A percentile compares a stretch with the other conserved stretches of the same genome.
These are phyloP conservation scores for Lagocephalus sceleratus DNA, from an alignment of 2,797 vertebrate genomes.

Conservation along the genomic window DNA sequence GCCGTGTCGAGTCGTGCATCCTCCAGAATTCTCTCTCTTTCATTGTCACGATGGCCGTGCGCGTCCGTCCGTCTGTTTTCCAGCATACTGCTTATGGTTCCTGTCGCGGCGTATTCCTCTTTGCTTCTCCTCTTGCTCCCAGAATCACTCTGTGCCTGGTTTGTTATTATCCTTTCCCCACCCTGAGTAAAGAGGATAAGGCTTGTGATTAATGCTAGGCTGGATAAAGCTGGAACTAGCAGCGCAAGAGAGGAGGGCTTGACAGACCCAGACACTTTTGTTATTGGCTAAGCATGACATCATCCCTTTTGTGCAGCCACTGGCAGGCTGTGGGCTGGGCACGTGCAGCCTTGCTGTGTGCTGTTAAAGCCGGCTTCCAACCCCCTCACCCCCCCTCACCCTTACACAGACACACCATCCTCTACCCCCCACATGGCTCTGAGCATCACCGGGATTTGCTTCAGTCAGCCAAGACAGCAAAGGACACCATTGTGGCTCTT, in stretches of 20 bases:
- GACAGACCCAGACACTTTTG: conserved; percentile 69
- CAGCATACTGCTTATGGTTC: conserved; percentile 10
- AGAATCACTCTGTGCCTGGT: conserved; percentile 46
- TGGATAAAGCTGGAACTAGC: conserved; percentile 78
- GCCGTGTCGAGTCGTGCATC: conserved; percentile 37
- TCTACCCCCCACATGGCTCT: conserved; percentile 62
- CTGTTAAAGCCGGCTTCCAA: conserved; percentile 55
- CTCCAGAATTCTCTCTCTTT: conserved; percentile 49
- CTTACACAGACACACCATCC: conserved; percentile 13
- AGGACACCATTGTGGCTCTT: conserved; percentile 77
- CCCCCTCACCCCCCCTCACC: neutral
- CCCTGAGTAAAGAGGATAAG: conserved; percentile 77
- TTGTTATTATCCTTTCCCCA: conserved; percentile 68
- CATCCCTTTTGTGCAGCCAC: conserved; percentile 78
- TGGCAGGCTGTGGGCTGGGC: conserved; percentile 74
- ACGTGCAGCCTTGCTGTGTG: conserved; percentile 73
- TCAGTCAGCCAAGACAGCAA: conserved; percentile 69
- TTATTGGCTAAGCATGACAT: conserved; percentile 85
- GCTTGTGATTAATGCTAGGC: conserved; percentile 76
- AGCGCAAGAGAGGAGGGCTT: conserved; percentile 69
- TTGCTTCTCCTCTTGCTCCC: conserved; percentile 38
- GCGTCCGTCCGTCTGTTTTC: conserved; percentile 20
- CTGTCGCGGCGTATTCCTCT: conserved; percentile 33
- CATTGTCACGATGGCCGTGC: conserved; percentile 41
- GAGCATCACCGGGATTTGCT: conserved; percentile 66